Evolutionary conservation across 2,113 vertebrate species (phyloP), one percentile per base, ranked within the genome.

Genomic region (Turdus rufiventris): DNA sequence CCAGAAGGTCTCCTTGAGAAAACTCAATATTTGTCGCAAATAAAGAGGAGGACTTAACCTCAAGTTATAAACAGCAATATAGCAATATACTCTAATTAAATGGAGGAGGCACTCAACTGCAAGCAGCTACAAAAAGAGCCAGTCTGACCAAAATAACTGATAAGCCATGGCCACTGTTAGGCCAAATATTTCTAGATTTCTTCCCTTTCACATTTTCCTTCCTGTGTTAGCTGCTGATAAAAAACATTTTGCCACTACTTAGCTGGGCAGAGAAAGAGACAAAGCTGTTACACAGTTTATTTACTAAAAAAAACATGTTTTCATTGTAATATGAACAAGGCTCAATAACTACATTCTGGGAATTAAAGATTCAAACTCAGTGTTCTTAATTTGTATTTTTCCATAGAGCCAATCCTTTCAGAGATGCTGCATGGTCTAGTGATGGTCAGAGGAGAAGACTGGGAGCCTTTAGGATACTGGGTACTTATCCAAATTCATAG

Each of bases 261-360:
- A 94, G 57, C 45, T 54, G 18, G 85, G 40, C 75, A 93, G 36
- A 93, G 66, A 89, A 85, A 79, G 74, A 88, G 38, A 91, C 57
- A 88, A 93, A 93, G 48, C n/a, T 83, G 85, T 67, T 93, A 74
- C 78, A 67, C 53, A 25, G 63, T 93, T 96, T 96, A 91, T 88
- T 74, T 92, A 90, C 82, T 91, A 84, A 54, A 79, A 94, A 94
- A 91, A 86, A 34, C 72, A 93, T 88, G 65, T 96, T 93, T 96
- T 92, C 45, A 86, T 29, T 96, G 85, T 86, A 72, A 96, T 93
- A 81, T 84, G 82, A 92, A 77, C 65, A 92, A 92, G 95, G 85
- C n/a, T 95, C 85, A 80, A 63, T 94, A 95, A 91, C 93, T 96
- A 84, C 94, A 91, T 96, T 92, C 78, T 90, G 82, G 60, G 90